Conservation (phyloP, 2,888 invertebrate species). For the Lasioglossum leucozonium region DNA sequence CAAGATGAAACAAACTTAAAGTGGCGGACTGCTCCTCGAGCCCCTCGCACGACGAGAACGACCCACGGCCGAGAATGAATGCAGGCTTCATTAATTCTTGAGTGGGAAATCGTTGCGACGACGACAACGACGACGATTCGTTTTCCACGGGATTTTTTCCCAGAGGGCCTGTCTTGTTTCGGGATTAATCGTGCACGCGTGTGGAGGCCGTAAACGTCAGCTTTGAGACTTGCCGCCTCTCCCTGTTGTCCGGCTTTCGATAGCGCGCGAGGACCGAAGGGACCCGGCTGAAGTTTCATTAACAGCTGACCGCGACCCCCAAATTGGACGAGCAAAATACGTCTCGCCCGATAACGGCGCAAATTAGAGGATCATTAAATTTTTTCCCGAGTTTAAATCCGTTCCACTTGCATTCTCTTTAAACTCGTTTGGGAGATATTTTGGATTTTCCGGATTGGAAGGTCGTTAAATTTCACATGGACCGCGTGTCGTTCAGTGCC, state of each 20-base stretch:
- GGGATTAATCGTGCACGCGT: not conserved
- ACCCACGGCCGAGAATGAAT: slow-evolving; percentile 20
- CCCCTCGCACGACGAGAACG: slow-evolving; percentile 3
- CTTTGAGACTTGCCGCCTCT: not conserved
- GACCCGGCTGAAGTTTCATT: not conserved
- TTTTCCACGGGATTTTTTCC: slow-evolving; percentile 19
- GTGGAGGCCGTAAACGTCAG: not conserved
- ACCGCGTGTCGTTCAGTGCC: too few species aligned
- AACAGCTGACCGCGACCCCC: not conserved
- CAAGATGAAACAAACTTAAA: slow-evolving; percentile 49
- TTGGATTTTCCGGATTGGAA: too few species aligned
- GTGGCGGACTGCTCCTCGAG: slow-evolving; percentile 20
- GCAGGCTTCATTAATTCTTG: slow-evolving; percentile 38
- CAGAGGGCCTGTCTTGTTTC: not conserved
- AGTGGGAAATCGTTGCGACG: slow-evolving; percentile 15
- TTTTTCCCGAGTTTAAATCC: not conserved
- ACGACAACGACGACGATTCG: not conserved
- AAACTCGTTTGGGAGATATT: not conserved
- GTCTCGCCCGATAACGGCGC: not conserved
- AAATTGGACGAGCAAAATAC: not conserved
- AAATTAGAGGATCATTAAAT: not conserved
- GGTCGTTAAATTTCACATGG: too few species aligned
- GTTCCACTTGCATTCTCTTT: not conserved
- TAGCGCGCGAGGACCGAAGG: not conserved
- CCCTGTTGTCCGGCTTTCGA: not conserved